Conservation (phyloP, 2,797 vertebrate genomes). For the Synanceia verrucosa region DNA sequence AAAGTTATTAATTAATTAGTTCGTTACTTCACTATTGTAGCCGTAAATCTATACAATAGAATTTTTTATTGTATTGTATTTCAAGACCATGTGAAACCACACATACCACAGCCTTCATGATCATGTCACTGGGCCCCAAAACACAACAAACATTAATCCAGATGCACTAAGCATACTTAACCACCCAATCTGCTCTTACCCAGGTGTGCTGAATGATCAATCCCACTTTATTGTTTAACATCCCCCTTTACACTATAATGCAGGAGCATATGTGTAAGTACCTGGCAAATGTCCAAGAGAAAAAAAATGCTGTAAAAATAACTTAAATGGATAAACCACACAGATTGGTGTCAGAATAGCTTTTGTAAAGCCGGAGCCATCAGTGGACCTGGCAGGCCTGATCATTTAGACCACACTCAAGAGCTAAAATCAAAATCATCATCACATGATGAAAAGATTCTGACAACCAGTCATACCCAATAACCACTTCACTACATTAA, state of each 20-base stretch:
- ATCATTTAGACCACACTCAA: neutral
- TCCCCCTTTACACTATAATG: too few relatives aligned
- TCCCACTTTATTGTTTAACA: neutral
- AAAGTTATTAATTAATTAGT: neutral
- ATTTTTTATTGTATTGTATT: too few relatives aligned
- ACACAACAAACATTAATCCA: neutral
- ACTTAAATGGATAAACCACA: too few relatives aligned
- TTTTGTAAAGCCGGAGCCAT: neutral
- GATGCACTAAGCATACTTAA: neutral
- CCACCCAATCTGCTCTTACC: too few relatives aligned
- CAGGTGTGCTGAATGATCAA: neutral
- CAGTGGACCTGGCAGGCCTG: too few relatives aligned
- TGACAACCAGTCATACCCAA: neutral
- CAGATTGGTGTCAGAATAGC: too few relatives aligned
- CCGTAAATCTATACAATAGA: neutral
- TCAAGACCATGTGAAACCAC: neutral
- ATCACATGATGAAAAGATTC: neutral
- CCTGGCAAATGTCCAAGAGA: too few relatives aligned
- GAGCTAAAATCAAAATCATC: neutral
- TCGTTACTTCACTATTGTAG: neutral
- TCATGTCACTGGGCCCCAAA: neutral
- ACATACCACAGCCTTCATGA: neutral
- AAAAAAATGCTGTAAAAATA: too few relatives aligned
- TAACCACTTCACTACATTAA: neutral
- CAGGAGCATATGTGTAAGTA: too few relatives aligned